Percentiles rank a stretch among this genome's conserved stretches.
Conservation (phyloP, 2,888 invertebrate genomes). For the Onthophagus sagittarius region DNA sequence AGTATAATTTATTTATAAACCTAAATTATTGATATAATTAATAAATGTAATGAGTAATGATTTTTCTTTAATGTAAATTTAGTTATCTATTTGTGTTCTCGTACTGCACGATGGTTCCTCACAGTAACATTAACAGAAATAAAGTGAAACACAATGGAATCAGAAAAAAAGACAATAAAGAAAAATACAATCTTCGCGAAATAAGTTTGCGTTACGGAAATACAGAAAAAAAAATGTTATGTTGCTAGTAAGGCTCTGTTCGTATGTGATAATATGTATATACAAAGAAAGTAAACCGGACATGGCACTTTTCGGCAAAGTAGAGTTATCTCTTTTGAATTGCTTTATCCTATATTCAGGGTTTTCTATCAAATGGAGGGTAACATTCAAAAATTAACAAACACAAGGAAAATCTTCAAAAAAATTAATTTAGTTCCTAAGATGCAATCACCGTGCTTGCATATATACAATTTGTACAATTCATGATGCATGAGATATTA, state of each 20-base stretch:
- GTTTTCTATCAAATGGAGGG: neutral
- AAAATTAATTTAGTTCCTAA: neutral
- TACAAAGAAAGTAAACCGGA: conserved; percentile 17
- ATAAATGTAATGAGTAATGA: conserved; percentile 13
- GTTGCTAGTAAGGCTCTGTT: neutral
- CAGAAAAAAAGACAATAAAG: conserved; percentile 2
- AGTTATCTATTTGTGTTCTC: neutral
- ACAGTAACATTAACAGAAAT: neutral
- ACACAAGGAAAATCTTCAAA: neutral
- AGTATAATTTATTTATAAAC: conserved; percentile 23
- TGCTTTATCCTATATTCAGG: conserved; percentile 17
- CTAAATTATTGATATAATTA: conserved; percentile 24
- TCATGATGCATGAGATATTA: conserved; percentile 29
- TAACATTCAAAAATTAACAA: conserved; percentile 1
- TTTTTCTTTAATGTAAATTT: conserved; percentile 2
- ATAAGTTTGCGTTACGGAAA: neutral
- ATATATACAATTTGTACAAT: conserved; percentile 34
- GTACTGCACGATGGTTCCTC: neutral
- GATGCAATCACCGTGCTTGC: conserved; percentile 1
- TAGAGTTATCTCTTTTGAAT: conserved; percentile 3
- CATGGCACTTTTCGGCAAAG: conserved; percentile 25
- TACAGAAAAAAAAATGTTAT: neutral
- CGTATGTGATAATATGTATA: conserved; percentile 12
- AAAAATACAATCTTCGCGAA: neutral
- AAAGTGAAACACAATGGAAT: neutral